phyloP scores from a whole-genome alignment of 92 coral and sea anemone species.

The Paramuricea clavata region DNA sequence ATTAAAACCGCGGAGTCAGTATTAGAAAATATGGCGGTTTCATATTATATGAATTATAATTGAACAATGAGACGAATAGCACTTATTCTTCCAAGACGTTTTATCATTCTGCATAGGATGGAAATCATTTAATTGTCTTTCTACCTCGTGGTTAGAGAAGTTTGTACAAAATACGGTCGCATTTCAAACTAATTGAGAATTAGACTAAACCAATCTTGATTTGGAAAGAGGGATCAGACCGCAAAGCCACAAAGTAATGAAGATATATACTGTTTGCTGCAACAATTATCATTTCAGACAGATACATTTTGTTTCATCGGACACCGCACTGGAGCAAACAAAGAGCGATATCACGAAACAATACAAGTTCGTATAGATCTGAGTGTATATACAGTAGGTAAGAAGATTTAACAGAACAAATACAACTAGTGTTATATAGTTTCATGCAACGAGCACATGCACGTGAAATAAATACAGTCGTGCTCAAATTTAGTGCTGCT shows the following conservation, averaged over 20 bases:
- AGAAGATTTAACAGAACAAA: not conserved
- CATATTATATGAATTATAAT: not conserved
- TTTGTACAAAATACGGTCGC: not conserved
- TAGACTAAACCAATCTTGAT: constrained; percentile 18
- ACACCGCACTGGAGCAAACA: constrained; percentile 6
- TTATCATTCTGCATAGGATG: not conserved
- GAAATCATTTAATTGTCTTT: not conserved
- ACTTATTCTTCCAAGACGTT: not conserved
- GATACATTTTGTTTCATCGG: not conserved
- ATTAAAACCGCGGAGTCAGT: not conserved
- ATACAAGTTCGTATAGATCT: not conserved
- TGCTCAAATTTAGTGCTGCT: not conserved
- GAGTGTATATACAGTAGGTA: not conserved
- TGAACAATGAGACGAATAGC: not conserved
- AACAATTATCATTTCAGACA: not conserved
- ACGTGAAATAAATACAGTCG: not conserved
- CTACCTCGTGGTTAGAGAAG: not conserved
- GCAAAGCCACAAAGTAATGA: constrained; percentile 41
- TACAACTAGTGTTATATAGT: not conserved
- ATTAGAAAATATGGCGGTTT: not conserved
- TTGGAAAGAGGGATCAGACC: constrained; percentile 4
- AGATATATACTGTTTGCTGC: constrained; percentile 16
- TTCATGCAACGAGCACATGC: not conserved
- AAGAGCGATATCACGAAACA: not conserved
- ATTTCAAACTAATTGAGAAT: not conserved